Percentiles rank a stretch among this genome's conserved stretches.
phyloP scores from a whole-genome alignment of 2,888 invertebrate genomes.

The Zygaena filipendulae region DNA sequence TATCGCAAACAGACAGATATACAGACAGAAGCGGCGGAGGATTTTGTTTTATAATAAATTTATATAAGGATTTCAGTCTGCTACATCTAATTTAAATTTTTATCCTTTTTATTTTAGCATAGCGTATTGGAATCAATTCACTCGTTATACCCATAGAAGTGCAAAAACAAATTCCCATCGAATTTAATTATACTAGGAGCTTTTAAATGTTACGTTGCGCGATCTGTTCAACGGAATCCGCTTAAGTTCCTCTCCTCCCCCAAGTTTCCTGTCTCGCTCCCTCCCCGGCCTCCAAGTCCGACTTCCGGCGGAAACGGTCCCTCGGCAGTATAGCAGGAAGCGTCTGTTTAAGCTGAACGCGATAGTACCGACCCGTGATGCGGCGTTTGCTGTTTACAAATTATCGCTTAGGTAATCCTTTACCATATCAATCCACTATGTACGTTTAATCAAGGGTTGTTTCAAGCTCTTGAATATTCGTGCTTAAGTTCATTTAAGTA shows the following conservation, averaged over 20 bases:
- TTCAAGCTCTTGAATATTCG: too few species aligned
- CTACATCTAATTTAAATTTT: too few species aligned
- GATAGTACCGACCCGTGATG: constrained; percentile 26
- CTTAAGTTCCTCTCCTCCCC: constrained; percentile 21
- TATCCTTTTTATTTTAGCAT: too few species aligned
- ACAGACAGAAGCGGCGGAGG: too few species aligned
- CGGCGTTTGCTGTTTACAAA: constrained; percentile 28
- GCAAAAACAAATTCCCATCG: constrained; percentile 14
- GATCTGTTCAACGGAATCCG: constrained; percentile 32
- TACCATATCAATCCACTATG: too few species aligned
- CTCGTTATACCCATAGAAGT: too few species aligned
- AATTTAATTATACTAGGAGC: constrained; percentile 22
- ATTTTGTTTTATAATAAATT: too few species aligned
- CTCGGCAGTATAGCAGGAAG: constrained; percentile 33
- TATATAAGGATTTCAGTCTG: too few species aligned
- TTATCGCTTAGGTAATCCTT: constrained; percentile 20
- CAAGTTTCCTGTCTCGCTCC: constrained; percentile 11
- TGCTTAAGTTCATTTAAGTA: too few species aligned
- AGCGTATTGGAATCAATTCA: too few species aligned
- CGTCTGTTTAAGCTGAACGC: constrained; percentile 33
- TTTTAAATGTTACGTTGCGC: constrained; percentile 20
- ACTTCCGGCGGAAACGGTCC: constrained; percentile 40
- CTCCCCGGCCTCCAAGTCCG: constrained; percentile 22
- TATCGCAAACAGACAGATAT: too few species aligned
- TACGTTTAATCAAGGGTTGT: too few species aligned